Conservation (phyloP, 2,113 vertebrate genomes). For the Rynchops niger region DNA sequence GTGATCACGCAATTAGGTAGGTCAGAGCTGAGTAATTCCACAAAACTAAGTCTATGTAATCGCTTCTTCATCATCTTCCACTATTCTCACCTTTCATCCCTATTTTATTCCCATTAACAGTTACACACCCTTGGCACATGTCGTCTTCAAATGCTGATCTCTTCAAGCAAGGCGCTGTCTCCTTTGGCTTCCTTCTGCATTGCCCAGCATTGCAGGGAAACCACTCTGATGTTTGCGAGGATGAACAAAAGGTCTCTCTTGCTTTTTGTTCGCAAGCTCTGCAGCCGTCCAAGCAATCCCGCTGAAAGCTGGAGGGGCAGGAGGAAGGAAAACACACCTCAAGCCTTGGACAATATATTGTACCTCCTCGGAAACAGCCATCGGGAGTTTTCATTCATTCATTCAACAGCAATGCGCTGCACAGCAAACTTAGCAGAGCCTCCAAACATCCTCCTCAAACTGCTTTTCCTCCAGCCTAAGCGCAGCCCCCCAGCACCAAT, state of each 20-base stretch:
- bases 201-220: background rate
- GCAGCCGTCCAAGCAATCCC: background rate
- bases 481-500: background rate
- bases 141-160: background rate
- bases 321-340: slow-evolving; percentile 53
- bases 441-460: background rate
- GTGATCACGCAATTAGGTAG: background rate
- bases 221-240: background rate
- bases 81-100: background rate
- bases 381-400: too few species aligned
- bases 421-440: background rate
- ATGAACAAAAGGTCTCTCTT: background rate
- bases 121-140: background rate
- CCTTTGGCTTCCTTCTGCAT: background rate
- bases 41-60: background rate
- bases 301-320: background rate
- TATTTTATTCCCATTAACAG: background rate
- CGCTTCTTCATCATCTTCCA: background rate
- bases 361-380: background rate
- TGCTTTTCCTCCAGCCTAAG: background rate
- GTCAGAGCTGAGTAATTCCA: background rate
- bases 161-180: background rate
- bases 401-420: background rate
- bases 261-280: background rate
- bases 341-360: background rate